Evolutionary conservation across 2,113 vertebrate genomes (phyloP).

Genomic region (Vulpes lagopus): DNA sequence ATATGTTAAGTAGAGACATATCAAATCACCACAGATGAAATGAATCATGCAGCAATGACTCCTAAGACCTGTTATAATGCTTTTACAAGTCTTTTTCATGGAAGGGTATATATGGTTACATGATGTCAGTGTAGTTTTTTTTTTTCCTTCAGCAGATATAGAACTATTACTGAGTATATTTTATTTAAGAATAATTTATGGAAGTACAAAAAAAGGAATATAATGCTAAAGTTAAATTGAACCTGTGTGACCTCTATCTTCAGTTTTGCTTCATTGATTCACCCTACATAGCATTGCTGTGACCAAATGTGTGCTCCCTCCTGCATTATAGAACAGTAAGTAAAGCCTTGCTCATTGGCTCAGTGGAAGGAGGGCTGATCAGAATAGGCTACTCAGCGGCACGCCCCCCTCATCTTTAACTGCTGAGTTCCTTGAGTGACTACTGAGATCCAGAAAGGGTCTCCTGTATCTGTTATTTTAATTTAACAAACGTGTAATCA

Average conservation of each 20-base stretch:
- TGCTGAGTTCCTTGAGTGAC: not conserved
- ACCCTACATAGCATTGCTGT: too few relatives aligned
- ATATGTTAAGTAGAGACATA: not conserved
- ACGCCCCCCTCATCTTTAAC: not conserved
- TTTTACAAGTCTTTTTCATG: constrained; percentile 1
- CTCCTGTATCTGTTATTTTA: not conserved
- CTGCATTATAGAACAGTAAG: not conserved
- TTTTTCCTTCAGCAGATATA: not conserved
- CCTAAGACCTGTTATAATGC: not conserved
- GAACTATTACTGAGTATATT: not conserved
- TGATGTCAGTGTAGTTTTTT: not conserved
- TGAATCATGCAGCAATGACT: not conserved
- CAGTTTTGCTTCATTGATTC: not conserved
- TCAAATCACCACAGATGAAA: not conserved
- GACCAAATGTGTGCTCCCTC: not conserved
- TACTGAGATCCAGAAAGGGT: not conserved
- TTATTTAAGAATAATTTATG: constrained; percentile 31
- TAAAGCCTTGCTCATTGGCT: not conserved
- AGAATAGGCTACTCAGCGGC: rapidly evolving
- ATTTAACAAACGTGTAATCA: not conserved
- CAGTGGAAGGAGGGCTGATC: not conserved
- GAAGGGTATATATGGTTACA: not conserved
- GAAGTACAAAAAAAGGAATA: not conserved
- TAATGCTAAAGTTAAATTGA: not conserved
- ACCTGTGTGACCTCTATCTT: not conserved